Percentiles rank a stretch among this genome's conserved stretches.
Evolutionary conservation across 2,888 invertebrate genomes (phyloP).

Genomic region (Latrodectus elegans): DNA sequence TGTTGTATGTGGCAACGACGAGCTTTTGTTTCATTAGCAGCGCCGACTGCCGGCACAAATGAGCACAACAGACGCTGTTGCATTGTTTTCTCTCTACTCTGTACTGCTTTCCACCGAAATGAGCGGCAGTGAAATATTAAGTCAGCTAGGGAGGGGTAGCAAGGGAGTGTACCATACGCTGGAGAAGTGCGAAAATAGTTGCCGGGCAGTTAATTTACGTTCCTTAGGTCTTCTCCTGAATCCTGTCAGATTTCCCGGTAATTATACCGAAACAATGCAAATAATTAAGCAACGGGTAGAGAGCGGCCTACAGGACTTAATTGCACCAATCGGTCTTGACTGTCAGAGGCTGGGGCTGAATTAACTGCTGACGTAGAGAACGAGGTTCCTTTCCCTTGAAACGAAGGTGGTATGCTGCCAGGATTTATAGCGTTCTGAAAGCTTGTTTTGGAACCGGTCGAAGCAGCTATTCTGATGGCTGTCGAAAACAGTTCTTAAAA

Average conservation of each 20-base stretch:
- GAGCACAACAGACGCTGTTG: conserved; percentile 33
- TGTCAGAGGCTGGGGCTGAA: conserved; percentile 39
- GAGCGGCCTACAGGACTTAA: conserved; percentile 45
- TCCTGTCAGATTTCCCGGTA: conserved; percentile 64
- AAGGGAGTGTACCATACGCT: neutral
- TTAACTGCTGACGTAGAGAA: conserved; percentile 37
- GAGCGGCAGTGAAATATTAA: conserved; percentile 58
- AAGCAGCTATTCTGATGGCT: too few species aligned
- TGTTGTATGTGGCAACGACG: conserved; percentile 19
- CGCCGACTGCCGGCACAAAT: conserved; percentile 51
- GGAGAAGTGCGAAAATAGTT: conserved; percentile 63
- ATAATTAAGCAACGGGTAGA: conserved; percentile 59
- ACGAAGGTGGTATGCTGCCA: conserved; percentile 7
- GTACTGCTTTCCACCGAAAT: neutral
- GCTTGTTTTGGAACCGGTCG: neutral
- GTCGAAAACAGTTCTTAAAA: too few species aligned
- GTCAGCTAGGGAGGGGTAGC: conserved; percentile 1
- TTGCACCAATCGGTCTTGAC: conserved; percentile 64
- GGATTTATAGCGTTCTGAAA: neutral
- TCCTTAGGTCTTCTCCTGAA: conserved; percentile 35
- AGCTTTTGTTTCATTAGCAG: conserved; percentile 60
- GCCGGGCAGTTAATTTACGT: conserved; percentile 67
- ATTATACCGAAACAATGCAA: conserved; percentile 66
- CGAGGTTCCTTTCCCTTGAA: too few species aligned
- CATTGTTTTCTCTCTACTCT: conserved; percentile 47